These are phyloP conservation scores for Zhuqinia jingwanae DNA, from an alignment of 2,888 invertebrate genomes.

Conservation along the genomic window DNA sequence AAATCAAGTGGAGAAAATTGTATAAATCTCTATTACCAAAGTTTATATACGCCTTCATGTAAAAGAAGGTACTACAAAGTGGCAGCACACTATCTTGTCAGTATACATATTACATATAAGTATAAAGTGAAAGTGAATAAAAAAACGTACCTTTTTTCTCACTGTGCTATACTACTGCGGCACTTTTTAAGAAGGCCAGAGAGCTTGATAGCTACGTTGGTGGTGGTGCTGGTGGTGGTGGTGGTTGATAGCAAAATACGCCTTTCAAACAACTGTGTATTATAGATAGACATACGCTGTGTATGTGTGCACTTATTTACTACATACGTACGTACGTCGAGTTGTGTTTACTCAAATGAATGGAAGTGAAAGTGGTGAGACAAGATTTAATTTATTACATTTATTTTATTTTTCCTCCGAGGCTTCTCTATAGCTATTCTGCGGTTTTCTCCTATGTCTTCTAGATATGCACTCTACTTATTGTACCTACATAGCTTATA, in stretches of 20 bases:
- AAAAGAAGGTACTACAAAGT: no score
- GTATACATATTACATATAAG: neutral
- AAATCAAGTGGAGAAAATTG: slow-evolving; percentile 58
- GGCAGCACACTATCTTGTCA: no score
- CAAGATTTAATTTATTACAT: slow-evolving; percentile 70
- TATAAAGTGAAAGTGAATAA: neutral
- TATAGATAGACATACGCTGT: neutral
- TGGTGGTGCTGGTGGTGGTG: no score
- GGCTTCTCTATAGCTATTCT: slow-evolving; percentile 45
- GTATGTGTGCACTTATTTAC: neutral
- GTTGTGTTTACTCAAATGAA: slow-evolving; percentile 66
- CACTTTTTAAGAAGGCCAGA: slow-evolving; percentile 20
- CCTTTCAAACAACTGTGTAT: slow-evolving; percentile 24
- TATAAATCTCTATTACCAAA: slow-evolving; percentile 30
- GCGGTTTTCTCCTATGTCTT: neutral
- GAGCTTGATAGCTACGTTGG: neutral
- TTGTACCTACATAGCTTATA: neutral
- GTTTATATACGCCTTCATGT: no score
- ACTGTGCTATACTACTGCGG: neutral
- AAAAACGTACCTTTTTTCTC: slow-evolving; percentile 38
- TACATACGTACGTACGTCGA: slow-evolving; percentile 11
- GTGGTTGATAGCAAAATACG: slow-evolving; percentile 24
- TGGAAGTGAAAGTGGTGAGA: slow-evolving; percentile 65
- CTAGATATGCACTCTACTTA: neutral
- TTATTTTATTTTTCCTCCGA: slow-evolving; percentile 68